Conservation (phyloP, 1,140 invertebrate genomes). For the Sycophila sp. region DNA sequence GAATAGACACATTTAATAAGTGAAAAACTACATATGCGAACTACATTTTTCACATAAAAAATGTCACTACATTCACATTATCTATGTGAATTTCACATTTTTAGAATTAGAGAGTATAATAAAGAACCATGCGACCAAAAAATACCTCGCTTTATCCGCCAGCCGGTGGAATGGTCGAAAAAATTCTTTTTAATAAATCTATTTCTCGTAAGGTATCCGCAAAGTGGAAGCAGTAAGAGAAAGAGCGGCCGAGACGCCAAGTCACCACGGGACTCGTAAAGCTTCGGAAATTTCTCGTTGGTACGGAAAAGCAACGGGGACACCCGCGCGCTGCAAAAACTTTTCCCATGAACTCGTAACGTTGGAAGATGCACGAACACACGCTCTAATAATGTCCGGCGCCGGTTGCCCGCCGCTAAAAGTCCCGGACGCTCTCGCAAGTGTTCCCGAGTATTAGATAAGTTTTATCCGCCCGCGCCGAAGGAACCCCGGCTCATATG, state of each 20-base stretch:
- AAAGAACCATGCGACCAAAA: too few relatives aligned
- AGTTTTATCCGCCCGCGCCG: slow-evolving; percentile 20
- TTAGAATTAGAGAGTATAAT: too few relatives aligned
- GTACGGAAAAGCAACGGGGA: background rate
- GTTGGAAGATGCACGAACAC: background rate
- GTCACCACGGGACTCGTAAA: slow-evolving; percentile 1
- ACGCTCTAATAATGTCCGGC: background rate
- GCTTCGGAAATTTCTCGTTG: background rate
- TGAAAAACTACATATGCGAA: too few relatives aligned
- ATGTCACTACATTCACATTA: too few relatives aligned
- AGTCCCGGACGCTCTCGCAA: background rate
- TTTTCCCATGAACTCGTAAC: background rate
- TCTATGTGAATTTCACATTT: too few relatives aligned
- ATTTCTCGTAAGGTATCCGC: background rate
- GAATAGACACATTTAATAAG: too few relatives aligned
- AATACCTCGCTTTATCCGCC: too few relatives aligned
- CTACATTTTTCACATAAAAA: too few relatives aligned
- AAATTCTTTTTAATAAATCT: background rate
- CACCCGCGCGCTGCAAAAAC: background rate
- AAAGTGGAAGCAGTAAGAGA: background rate
- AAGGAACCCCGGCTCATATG: background rate
- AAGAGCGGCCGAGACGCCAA: background rate
- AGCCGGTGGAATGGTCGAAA: background rate
- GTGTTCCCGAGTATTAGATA: background rate
- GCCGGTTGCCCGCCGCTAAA: too few relatives aligned